Evolutionary conservation across 1,140 invertebrate genomes (phyloP).

Genomic region (Lordiphosa mommai): DNA sequence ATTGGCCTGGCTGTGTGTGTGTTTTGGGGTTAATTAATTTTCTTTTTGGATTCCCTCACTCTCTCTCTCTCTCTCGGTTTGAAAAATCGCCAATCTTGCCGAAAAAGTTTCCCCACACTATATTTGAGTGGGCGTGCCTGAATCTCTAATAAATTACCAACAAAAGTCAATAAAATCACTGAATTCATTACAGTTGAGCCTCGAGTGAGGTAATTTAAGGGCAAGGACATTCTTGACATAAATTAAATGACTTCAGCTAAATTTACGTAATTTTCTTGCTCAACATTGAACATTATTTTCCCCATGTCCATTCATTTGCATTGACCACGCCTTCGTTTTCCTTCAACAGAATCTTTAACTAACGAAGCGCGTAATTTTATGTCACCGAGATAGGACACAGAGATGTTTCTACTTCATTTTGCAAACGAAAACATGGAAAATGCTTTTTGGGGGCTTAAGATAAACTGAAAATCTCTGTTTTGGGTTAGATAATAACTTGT

Average conservation of each 20-base stretch:
- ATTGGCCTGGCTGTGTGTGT: constrained; percentile 17
- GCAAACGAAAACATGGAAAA: constrained; percentile 44
- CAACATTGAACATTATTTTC: constrained; percentile 52
- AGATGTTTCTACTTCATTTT: constrained; percentile 67
- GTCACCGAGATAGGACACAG: constrained; percentile 45
- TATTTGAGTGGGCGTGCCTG: constrained; percentile 40
- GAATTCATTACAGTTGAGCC: constrained; percentile 56
- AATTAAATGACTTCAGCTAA: constrained; percentile 58
- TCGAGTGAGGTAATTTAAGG: constrained; percentile 55
- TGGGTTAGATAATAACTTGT: constrained; percentile 71
- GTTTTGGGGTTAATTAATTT: constrained; percentile 60
- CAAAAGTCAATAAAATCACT: constrained; percentile 75
- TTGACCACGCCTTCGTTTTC: constrained; percentile 35
- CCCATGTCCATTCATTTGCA: constrained; percentile 59
- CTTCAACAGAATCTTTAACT: constrained; percentile 62
- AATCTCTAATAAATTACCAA: constrained; percentile 68
- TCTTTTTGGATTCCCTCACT: constrained; percentile 14
- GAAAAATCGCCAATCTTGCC: constrained; percentile 26
- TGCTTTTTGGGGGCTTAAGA: constrained; percentile 47
- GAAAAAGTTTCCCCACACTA: constrained; percentile 3
- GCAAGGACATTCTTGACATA: constrained; percentile 48
- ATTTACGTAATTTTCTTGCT: constrained; percentile 62
- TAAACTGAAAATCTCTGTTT: constrained; percentile 29
- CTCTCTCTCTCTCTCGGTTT: not conserved
- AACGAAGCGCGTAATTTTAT: constrained; percentile 77